These are phyloP conservation scores for Synergus laeviventris DNA, from an alignment of 2,888 invertebrate species.

Conservation along the genomic window DNA sequence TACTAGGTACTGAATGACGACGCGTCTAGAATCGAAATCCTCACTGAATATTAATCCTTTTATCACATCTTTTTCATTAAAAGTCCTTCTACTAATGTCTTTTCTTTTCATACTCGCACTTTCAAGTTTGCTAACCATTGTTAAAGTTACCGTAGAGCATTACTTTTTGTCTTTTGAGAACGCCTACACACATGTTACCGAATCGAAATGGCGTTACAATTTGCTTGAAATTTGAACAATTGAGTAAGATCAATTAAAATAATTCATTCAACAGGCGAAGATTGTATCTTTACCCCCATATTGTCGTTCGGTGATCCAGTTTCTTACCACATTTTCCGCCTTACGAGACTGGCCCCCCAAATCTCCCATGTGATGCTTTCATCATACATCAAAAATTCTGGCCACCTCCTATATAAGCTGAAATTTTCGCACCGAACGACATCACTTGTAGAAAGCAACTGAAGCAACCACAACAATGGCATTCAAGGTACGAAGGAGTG, in stretches of 20 bases:
- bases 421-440: conserved; percentile 36
- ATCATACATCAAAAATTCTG: conserved; percentile 49
- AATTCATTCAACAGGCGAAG: background rate
- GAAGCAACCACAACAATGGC: conserved; percentile 64
- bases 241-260: background rate
- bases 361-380: background rate
- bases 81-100: background rate
- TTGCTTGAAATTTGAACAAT: background rate
- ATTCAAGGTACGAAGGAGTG: conserved; percentile 65
- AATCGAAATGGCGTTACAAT: background rate
- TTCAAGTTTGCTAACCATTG: too few relatives aligned
- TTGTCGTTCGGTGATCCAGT: conserved; percentile 25
- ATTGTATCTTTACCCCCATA: background rate
- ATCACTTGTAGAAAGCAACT: conserved; percentile 64
- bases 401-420: conserved; percentile 28
- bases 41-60: conserved; percentile 1
- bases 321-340: conserved; percentile 20
- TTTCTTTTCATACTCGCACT: too few relatives aligned
- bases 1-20: conserved; percentile 1
- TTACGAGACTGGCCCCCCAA: conserved; percentile 5
- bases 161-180: too few relatives aligned
- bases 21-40: background rate
- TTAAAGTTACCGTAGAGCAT: too few relatives aligned
- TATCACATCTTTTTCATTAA: background rate
- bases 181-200: background rate